A percentile compares a stretch with the other conserved stretches of the same genome.
These are phyloP conservation scores for Pecten maximus DNA, from an alignment of 2,888 invertebrate genomes.

Conservation along the genomic window DNA sequence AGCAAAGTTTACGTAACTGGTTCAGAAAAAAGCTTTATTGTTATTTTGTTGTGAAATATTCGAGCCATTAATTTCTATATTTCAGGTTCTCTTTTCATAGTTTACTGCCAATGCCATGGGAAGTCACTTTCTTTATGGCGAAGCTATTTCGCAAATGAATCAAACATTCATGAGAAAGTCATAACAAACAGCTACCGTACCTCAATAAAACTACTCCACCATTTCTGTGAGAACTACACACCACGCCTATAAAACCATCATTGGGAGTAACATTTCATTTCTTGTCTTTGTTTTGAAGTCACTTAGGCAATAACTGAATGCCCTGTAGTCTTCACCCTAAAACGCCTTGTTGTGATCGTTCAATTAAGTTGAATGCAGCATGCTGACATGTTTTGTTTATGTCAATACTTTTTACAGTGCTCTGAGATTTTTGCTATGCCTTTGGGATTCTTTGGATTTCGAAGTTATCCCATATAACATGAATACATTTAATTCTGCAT, in stretches of 20 bases:
- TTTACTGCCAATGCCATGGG: not conserved
- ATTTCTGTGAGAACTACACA: not conserved
- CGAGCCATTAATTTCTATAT: not conserved
- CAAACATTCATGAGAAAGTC: not conserved
- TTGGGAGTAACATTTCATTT: not conserved
- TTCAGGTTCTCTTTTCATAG: not conserved
- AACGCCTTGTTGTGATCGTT: not conserved
- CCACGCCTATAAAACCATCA: not conserved
- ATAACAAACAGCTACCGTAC: not conserved
- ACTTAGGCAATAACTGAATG: not conserved
- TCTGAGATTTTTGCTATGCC: not conserved
- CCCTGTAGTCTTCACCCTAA: not conserved
- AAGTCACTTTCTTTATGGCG: not conserved
- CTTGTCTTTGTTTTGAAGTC: not conserved
- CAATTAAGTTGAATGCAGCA: not conserved
- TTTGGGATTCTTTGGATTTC: not conserved
- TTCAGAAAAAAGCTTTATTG: not conserved
- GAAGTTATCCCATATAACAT: not conserved
- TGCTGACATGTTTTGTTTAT: not conserved
- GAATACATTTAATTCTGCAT: too few species aligned
- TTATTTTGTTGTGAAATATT: not conserved
- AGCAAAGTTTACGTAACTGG: not conserved
- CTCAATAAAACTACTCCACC: not conserved
- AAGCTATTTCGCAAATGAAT: not conserved
- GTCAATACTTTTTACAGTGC: not conserved